phyloP scores from a whole-genome alignment of 2,797 vertebrate genomes.

The Sciaenops ocellatus region DNA sequence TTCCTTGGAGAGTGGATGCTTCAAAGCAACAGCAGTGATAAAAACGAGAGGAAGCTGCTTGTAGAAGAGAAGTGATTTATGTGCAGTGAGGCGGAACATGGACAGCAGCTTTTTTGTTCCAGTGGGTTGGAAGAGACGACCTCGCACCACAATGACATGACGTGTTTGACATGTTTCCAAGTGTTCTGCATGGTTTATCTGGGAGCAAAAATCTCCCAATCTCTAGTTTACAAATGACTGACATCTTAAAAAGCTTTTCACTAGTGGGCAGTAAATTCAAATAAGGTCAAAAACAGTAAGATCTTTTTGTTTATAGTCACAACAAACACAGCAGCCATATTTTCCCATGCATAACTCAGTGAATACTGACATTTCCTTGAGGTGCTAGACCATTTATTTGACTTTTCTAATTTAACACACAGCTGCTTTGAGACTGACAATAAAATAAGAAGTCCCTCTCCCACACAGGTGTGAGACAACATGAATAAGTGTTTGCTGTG shows the following conservation, averaged over 20 bases:
- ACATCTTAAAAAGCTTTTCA: conserved; percentile 16
- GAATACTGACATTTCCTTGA: conserved; percentile 12
- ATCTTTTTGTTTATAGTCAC: conserved; percentile 21
- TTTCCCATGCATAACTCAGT: not conserved
- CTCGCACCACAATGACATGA: conserved; percentile 67
- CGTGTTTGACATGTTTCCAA: conserved; percentile 63
- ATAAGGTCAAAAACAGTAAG: conserved; percentile 8
- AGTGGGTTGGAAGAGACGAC: conserved; percentile 64
- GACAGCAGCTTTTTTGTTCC: conserved; percentile 74
- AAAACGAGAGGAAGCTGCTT: conserved; percentile 60
- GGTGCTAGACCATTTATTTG: not conserved
- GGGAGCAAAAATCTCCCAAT: conserved; percentile 40
- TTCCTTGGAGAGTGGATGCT: conserved; percentile 42
- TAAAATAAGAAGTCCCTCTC: conserved; percentile 36
- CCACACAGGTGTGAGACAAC: conserved; percentile 47
- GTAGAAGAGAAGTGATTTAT: conserved; percentile 49
- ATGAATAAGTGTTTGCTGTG: conserved; percentile 40
- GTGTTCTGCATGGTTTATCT: conserved; percentile 35
- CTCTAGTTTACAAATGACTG: conserved; percentile 40
- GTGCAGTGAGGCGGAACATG: conserved; percentile 56
- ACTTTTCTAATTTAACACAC: conserved; percentile 26
- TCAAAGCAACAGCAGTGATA: conserved; percentile 53
- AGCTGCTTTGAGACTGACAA: conserved; percentile 37
- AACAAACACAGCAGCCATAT: conserved; percentile 18
- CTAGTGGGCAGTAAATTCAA: not conserved